Evolutionary conservation across 1,140 invertebrate genomes (phyloP).

Genomic region (Atta texana): DNA sequence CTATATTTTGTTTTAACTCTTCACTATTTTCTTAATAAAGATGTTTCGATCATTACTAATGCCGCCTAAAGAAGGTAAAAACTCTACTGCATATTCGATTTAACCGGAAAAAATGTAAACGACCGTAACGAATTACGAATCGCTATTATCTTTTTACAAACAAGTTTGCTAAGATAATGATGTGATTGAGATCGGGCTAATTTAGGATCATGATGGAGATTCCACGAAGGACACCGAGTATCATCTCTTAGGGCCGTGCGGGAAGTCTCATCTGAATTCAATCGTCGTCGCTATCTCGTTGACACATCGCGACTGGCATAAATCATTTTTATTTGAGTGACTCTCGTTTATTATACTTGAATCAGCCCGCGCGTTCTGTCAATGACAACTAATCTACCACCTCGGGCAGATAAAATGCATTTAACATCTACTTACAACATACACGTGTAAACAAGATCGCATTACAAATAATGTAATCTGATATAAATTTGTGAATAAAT

Average conservation of each 20-base stretch:
- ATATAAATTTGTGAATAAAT: not conserved
- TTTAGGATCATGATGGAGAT: constrained; percentile 6
- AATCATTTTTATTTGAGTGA: constrained; percentile 74
- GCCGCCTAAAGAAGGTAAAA: not conserved
- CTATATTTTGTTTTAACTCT: not conserved
- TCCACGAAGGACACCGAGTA: constrained; percentile 54
- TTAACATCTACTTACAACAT: constrained; percentile 64
- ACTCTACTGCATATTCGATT: not conserved
- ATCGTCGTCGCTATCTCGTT: constrained; percentile 67
- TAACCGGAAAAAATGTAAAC: not conserved
- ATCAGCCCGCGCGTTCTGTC: constrained; percentile 31
- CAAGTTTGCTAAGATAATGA: constrained; percentile 17
- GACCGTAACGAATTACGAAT: constrained; percentile 16
- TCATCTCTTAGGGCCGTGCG: constrained; percentile 7
- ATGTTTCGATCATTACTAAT: not conserved
- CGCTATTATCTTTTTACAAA: not conserved
- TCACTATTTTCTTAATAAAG: not conserved
- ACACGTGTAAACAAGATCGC: constrained; percentile 27
- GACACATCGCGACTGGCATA: constrained; percentile 65
- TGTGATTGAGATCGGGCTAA: constrained; percentile 32
- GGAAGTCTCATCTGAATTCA: constrained; percentile 72
- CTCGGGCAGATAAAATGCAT: constrained; percentile 60
- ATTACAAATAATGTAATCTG: not conserved
- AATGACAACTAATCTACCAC: constrained; percentile 63
- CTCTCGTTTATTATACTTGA: constrained; percentile 61